Conservation (phyloP, 1,140 invertebrate genomes). For the Maconellicoccus hirsutus region DNA sequence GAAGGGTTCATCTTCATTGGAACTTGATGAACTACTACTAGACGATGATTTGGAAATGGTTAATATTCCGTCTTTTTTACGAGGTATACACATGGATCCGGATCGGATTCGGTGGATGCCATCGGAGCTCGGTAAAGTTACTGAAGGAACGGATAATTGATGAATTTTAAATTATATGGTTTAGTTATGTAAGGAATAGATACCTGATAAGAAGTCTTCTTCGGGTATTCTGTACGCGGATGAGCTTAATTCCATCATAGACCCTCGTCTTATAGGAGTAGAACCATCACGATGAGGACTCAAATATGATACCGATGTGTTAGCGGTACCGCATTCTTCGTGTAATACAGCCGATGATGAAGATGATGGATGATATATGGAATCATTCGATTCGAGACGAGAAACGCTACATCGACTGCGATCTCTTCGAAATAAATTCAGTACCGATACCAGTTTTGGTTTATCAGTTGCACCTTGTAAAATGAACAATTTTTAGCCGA, state of each 20-base stretch:
- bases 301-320: background rate
- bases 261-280: conserved; percentile 33
- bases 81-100: background rate
- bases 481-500: background rate
- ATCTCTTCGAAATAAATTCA: conserved; percentile 19
- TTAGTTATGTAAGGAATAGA: background rate
- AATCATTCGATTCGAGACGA: background rate
- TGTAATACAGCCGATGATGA: background rate
- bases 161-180: background rate
- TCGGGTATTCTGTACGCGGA: conserved; percentile 34
- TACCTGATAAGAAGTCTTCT: conserved; percentile 31
- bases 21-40: background rate
- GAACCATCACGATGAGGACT: conserved; percentile 7
- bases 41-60: background rate
- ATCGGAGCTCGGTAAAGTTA: background rate
- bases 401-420: background rate
- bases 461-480: background rate
- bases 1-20: background rate
- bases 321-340: background rate
- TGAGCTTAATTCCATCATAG: conserved; percentile 38
- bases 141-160: background rate
- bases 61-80: conserved; percentile 7
- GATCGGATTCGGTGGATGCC: background rate
- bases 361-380: conserved; percentile 25
- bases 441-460: background rate